phyloP scores from a whole-genome alignment of 1,140 invertebrate genomes.

The Hypsibius dujardini region DNA sequence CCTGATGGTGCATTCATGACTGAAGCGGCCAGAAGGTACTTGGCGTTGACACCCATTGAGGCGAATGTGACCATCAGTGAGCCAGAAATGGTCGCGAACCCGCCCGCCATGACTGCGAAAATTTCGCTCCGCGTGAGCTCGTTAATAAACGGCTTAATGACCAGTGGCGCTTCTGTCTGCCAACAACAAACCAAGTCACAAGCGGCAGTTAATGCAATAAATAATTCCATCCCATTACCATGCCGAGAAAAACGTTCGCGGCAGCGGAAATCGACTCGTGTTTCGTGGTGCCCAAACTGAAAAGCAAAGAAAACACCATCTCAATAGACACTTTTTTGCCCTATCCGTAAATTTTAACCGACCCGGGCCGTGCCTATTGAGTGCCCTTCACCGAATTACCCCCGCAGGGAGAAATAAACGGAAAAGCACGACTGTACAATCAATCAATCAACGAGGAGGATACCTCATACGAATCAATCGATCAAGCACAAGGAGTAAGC shows the following conservation, averaged over 20 bases:
- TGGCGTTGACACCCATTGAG: constrained; percentile 48
- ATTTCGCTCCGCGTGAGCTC: constrained; percentile 44
- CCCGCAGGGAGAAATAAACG: no score
- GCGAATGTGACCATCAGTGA: constrained; percentile 79
- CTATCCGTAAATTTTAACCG: no score
- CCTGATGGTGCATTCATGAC: constrained; percentile 60
- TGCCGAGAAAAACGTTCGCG: constrained; percentile 72
- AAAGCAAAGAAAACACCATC: neutral
- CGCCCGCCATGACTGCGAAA: constrained; percentile 56
- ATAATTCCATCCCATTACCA: no score
- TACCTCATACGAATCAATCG: no score
- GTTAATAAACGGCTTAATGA: constrained; percentile 66
- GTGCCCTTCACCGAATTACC: no score
- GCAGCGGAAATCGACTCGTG: constrained; percentile 77
- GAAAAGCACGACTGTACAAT: no score
- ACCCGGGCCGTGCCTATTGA: no score
- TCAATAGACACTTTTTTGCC: neutral
- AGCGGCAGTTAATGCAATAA: no score
- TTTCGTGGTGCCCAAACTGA: constrained; percentile 59
- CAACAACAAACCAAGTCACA: no score
- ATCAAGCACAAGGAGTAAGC: no score
- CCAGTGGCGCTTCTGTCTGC: constrained; percentile 65
- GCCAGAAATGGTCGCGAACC: constrained; percentile 85
- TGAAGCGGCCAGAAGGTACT: constrained; percentile 56
- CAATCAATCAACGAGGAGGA: no score